phyloP scores from a whole-genome alignment of 2,797 vertebrate genomes.

The Sylvia borin region DNA sequence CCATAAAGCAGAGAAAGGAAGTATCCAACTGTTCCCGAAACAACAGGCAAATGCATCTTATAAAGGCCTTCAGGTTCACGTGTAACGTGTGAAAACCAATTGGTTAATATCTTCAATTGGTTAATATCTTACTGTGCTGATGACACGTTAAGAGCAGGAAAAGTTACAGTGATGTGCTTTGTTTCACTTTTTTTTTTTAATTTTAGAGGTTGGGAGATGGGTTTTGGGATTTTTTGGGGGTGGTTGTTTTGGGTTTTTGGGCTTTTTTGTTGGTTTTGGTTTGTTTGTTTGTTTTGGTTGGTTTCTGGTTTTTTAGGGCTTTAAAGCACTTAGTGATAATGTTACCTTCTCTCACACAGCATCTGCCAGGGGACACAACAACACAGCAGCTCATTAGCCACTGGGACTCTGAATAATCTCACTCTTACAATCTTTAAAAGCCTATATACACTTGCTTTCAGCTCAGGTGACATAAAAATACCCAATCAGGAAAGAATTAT shows the following conservation, averaged over 20 bases:
- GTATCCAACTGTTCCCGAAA: not conserved
- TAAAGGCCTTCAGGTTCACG: not conserved
- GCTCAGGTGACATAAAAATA: not conserved
- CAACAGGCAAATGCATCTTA: not conserved
- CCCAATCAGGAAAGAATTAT: not conserved
- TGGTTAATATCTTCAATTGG: not conserved
- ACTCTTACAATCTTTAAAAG: not conserved
- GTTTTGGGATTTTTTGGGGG: not conserved
- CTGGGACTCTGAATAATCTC: not conserved
- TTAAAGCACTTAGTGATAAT: not conserved
- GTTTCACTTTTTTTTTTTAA: too few relatives aligned
- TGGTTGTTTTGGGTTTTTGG: too few relatives aligned
- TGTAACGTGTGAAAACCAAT: not conserved
- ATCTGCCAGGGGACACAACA: not conserved
- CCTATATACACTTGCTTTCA: not conserved
- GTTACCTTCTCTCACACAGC: not conserved
- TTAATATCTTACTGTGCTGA: not conserved
- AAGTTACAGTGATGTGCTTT: not conserved
- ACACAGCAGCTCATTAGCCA: not conserved
- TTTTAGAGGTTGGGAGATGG: too few relatives aligned
- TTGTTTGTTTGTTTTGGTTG: not conserved
- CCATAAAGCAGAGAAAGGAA: not conserved
- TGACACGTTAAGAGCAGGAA: not conserved
- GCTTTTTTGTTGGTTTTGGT: not conserved
- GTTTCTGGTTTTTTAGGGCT: not conserved